Evolutionary conservation across 2,113 vertebrate species (phyloP).

Genomic region (Ginglymostoma cirratum): DNA sequence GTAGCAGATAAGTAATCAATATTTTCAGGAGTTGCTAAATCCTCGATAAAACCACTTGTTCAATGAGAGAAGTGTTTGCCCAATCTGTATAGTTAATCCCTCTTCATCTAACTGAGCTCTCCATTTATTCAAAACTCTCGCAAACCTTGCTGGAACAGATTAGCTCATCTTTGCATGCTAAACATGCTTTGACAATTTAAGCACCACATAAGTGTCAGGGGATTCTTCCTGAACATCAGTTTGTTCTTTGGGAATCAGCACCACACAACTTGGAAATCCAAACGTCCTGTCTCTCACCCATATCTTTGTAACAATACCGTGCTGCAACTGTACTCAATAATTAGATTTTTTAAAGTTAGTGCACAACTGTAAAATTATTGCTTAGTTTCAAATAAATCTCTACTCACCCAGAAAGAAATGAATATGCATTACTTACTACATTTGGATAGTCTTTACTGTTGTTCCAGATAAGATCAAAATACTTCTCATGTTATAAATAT

Average conservation of each 20-base stretch:
- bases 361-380: background rate
- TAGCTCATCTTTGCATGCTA: constrained; percentile 58
- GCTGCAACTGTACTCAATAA: too few relatives aligned
- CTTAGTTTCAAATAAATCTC: background rate
- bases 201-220: constrained; percentile 59
- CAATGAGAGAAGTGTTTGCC: constrained; percentile 73
- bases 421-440: background rate
- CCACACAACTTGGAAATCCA: background rate
- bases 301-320: background rate
- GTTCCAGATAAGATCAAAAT: background rate
- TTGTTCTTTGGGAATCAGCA: constrained; percentile 42
- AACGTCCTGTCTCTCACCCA: background rate
- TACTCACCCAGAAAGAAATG: background rate
- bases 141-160: constrained; percentile 56
- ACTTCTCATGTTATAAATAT: background rate
- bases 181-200: constrained; percentile 64
- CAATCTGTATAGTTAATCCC: constrained; percentile 74
- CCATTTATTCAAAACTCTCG: constrained; percentile 63
- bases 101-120: constrained; percentile 67
- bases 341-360: background rate
- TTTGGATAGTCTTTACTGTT: background rate
- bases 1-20: constrained; percentile 74
- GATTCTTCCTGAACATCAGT: constrained; percentile 63
- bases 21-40: constrained; percentile 71
- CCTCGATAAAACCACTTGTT: constrained; percentile 70